These are phyloP conservation scores for Synergus itoensis DNA, from an alignment of 2,888 invertebrate species.

Conservation along the genomic window DNA sequence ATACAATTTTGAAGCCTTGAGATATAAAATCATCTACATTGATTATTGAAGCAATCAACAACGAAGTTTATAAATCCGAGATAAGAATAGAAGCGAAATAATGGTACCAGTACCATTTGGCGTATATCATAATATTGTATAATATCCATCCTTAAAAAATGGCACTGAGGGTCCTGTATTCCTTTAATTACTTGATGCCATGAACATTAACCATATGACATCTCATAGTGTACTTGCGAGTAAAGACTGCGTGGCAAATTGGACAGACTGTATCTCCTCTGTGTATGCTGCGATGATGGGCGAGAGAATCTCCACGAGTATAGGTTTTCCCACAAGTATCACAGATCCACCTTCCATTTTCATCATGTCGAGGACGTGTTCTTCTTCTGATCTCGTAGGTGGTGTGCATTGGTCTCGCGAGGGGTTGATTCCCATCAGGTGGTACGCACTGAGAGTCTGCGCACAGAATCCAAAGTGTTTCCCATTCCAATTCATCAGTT, in stretches of 20 bases:
- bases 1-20: too few relatives aligned
- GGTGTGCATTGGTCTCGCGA: slow-evolving; percentile 50
- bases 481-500: slow-evolving; percentile 62
- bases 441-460: slow-evolving; percentile 73
- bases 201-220: slow-evolving; percentile 76
- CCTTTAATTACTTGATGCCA: slow-evolving; percentile 65
- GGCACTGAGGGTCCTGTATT: slow-evolving; percentile 17
- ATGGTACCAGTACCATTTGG: neutral
- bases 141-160: slow-evolving; percentile 26
- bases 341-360: slow-evolving; percentile 76
- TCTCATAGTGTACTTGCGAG: slow-evolving; percentile 77
- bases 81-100: slow-evolving; percentile 14
- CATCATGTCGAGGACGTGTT: slow-evolving; percentile 73
- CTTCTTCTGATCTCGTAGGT: slow-evolving; percentile 68
- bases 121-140: neutral
- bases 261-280: slow-evolving; percentile 77
- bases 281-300: slow-evolving; percentile 78
- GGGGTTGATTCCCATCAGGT: slow-evolving; percentile 68
- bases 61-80: slow-evolving; percentile 1
- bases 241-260: slow-evolving; percentile 76
- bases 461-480: slow-evolving; percentile 77
- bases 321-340: slow-evolving; percentile 78
- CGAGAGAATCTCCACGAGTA: slow-evolving; percentile 76
- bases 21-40: too few relatives aligned
- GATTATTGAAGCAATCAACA: neutral